These are phyloP conservation scores for Idaea straminata DNA, from an alignment of 2,888 invertebrate genomes.

Conservation along the genomic window DNA sequence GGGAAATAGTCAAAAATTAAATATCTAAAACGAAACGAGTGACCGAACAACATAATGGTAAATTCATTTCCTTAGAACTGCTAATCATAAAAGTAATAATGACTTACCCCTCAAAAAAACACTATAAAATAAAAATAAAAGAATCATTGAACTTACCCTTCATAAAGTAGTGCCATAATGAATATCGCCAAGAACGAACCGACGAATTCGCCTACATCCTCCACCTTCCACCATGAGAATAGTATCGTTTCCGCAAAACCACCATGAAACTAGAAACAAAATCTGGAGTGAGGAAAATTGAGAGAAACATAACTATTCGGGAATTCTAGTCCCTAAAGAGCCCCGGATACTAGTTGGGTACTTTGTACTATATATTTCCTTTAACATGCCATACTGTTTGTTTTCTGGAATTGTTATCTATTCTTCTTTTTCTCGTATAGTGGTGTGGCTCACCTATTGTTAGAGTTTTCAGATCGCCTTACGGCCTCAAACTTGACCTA, in stretches of 20 bases:
- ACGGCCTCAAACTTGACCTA: too few relatives aligned
- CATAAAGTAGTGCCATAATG: constrained; percentile 95
- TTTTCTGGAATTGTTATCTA: too few relatives aligned
- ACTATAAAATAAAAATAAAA: constrained; percentile 6
- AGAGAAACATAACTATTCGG: background rate
- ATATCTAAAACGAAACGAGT: too few relatives aligned
- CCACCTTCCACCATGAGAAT: constrained; percentile 90
- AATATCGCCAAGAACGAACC: constrained; percentile 96
- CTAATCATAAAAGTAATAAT: background rate
- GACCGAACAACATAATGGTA: too few relatives aligned
- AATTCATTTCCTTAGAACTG: too few relatives aligned
- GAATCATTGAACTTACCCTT: constrained; percentile 87
- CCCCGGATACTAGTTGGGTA: background rate
- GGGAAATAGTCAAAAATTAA: too few relatives aligned
- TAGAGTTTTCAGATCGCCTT: too few relatives aligned
- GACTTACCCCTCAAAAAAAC: constrained; percentile 91
- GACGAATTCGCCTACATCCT: constrained; percentile 87
- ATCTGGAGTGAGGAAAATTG: background rate
- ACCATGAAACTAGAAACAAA: constrained; percentile 87
- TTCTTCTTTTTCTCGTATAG: too few relatives aligned
- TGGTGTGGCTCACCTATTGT: too few relatives aligned
- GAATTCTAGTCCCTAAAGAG: background rate
- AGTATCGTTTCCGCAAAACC: constrained; percentile 87
- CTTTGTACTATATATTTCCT: too few relatives aligned
- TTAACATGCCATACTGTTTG: too few relatives aligned